phyloP scores from a whole-genome alignment of 2,113 vertebrate species.

The Callocephalon fimbriatum region DNA sequence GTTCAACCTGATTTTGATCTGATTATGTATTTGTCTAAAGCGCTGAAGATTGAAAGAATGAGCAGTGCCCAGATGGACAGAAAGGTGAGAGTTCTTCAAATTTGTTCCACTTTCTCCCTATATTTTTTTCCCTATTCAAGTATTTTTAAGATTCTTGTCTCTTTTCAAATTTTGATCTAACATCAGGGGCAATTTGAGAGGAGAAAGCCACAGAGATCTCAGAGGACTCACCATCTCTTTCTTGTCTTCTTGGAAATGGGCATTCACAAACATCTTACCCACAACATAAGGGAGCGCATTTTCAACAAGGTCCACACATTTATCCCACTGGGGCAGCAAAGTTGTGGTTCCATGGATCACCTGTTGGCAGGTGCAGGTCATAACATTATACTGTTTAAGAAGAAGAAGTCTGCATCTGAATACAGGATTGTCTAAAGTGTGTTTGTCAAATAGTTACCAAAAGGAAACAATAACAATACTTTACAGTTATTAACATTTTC shows the following conservation, averaged over 20 bases:
- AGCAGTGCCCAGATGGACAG: neutral
- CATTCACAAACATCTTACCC: constrained; percentile 92
- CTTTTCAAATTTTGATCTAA: neutral
- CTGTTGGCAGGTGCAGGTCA: constrained; percentile 67
- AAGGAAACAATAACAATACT: neutral
- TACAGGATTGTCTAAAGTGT: neutral
- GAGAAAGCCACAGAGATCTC: neutral
- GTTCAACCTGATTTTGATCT: neutral
- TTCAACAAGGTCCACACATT: constrained; percentile 94
- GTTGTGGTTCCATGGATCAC: constrained; percentile 92
- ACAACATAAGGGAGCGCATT: constrained; percentile 87
- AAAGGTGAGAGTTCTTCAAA: neutral
- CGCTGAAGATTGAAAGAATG: neutral
- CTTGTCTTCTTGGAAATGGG: constrained; percentile 96
- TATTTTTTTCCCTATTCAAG: neutral
- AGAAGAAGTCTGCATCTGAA: neutral
- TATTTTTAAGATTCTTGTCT: neutral
- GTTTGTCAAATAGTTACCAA: neutral
- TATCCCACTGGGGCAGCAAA: constrained; percentile 93
- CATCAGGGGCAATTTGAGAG: neutral
- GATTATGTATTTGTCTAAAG: neutral
- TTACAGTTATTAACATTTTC: neutral
- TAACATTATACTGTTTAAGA: neutral
- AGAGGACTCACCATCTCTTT: constrained; percentile 88
- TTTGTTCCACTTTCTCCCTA: neutral